Conservation (phyloP, 2,797 vertebrate genomes). For the Choloepus didactylus region DNA sequence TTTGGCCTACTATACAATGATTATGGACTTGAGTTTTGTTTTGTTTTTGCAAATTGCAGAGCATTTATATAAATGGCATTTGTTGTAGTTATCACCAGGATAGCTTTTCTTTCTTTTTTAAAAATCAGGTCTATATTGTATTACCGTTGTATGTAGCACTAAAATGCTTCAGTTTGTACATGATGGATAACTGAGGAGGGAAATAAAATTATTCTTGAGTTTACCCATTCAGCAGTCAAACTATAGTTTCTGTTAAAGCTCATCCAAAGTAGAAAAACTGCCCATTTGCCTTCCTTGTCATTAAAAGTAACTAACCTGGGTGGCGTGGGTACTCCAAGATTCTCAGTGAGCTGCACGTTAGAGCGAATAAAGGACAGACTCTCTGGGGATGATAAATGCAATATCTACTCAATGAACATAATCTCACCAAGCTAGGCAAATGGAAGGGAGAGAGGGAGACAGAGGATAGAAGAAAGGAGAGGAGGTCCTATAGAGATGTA, state of each 20-base stretch:
- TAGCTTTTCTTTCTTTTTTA: constrained; percentile 21
- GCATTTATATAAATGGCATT: constrained; percentile 24
- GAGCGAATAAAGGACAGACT: background rate
- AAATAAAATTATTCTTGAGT: constrained; percentile 39
- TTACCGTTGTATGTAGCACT: background rate
- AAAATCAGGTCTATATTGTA: background rate
- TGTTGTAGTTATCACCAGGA: constrained; percentile 9
- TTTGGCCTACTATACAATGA: background rate
- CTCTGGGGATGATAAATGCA: background rate
- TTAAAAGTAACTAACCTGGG: background rate
- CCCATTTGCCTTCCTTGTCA: background rate
- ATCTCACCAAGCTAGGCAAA: background rate
- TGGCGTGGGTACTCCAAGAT: background rate
- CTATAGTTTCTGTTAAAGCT: background rate
- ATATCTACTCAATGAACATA: background rate
- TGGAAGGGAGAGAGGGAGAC: background rate
- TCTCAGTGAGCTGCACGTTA: background rate
- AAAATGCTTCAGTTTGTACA: background rate
- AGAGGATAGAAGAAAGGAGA: background rate
- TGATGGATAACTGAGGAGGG: background rate
- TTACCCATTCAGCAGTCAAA: background rate
- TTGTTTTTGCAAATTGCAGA: constrained; percentile 26
- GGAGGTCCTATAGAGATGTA: background rate
- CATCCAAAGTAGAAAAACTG: background rate
- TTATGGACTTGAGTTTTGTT: constrained; percentile 1